A percentile compares a stretch with the other conserved stretches of the same genome.
These are phyloP conservation scores for Perizoma affinitatum DNA, from an alignment of 2,888 invertebrate species.

Conservation along the genomic window DNA sequence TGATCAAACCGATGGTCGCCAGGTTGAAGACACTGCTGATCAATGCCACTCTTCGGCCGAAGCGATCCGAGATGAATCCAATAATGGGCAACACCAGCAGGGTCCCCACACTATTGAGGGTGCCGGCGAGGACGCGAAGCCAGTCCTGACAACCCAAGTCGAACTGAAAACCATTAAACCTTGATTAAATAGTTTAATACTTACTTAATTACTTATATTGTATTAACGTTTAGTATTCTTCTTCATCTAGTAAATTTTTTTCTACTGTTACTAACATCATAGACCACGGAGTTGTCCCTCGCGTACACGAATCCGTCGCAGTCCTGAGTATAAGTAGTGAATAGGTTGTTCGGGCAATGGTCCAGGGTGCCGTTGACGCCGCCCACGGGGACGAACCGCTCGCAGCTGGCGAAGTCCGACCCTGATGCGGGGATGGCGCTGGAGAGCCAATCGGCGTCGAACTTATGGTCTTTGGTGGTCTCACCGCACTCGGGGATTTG, in stretches of 20 bases:
- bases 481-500: constrained; percentile 80
- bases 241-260: too few species aligned
- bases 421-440: constrained; percentile 66
- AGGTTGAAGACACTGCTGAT: constrained; percentile 73
- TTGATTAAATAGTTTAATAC: too few species aligned
- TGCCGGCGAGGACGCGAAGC: constrained; percentile 89
- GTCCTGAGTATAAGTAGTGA: constrained; percentile 39
- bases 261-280: constrained; percentile 59
- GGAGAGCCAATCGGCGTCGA: constrained; percentile 70
- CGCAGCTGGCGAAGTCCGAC: constrained; percentile 68
- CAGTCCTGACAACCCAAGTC: constrained; percentile 87
- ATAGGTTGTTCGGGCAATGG: constrained; percentile 58
- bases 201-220: neutral
- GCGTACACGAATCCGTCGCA: constrained; percentile 66
- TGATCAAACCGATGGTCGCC: constrained; percentile 75
- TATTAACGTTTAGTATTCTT: neutral
- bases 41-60: constrained; percentile 79
- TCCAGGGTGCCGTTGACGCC: constrained; percentile 51
- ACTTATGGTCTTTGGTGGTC: constrained; percentile 52
- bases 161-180: constrained; percentile 76
- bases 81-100: constrained; percentile 87
- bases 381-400: constrained; percentile 58
- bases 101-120: constrained; percentile 87
- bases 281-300: constrained; percentile 66
- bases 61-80: constrained; percentile 88